Percentiles rank a stretch among this genome's conserved stretches.
Conservation (phyloP, 2,888 invertebrate genomes). For the Tipula lateralis region DNA sequence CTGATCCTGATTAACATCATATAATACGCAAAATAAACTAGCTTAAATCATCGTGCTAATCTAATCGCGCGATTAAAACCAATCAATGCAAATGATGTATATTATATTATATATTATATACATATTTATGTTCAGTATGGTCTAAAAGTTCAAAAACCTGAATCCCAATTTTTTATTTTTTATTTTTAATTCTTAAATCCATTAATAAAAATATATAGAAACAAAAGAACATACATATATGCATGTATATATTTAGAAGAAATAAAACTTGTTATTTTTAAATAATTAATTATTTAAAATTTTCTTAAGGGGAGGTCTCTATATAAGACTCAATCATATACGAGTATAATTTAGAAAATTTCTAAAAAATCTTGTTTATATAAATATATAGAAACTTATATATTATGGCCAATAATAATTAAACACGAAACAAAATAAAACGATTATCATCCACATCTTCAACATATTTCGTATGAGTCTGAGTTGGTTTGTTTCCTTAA, state of each 20-base stretch:
- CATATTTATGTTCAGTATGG: neutral
- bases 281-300: conserved; percentile 11
- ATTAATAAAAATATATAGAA: neutral
- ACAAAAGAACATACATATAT: neutral
- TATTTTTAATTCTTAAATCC: neutral
- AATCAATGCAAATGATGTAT: neutral
- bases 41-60: neutral
- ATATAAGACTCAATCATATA: neutral
- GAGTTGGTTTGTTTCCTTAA: neutral
- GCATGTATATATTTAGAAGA: neutral
- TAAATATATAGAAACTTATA: neutral
- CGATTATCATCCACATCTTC: neutral
- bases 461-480: neutral
- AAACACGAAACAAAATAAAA: conserved; percentile 24
- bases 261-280: neutral
- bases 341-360: neutral
- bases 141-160: neutral
- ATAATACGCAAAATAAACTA: neutral
- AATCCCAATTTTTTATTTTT: neutral
- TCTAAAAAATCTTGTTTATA: neutral
- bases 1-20: neutral
- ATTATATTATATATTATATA: neutral
- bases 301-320: conserved; percentile 3
- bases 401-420: neutral
- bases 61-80: neutral